Evolutionary conservation across 2,797 vertebrate genomes (phyloP).

Genomic region (Molossus alvarezi): DNA sequence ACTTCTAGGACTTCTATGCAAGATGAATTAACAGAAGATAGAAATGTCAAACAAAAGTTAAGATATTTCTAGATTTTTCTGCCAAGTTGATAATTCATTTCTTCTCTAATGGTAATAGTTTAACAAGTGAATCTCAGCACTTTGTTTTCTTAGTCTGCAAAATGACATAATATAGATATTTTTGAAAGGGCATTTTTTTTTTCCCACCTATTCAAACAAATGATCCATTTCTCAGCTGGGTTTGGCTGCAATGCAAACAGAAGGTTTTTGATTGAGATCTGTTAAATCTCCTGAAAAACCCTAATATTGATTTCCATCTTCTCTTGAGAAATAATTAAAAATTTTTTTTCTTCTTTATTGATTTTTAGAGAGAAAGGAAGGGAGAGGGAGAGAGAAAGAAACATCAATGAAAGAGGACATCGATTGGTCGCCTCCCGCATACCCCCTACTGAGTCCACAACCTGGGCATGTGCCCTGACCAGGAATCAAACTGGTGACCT

Average conservation of each 20-base stretch:
- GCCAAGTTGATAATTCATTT: background rate
- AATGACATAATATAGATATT: background rate
- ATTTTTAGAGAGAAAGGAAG: too few relatives aligned
- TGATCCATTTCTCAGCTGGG: background rate
- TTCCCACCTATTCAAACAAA: background rate
- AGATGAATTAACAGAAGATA: background rate
- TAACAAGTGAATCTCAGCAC: background rate
- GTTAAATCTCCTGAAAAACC: background rate
- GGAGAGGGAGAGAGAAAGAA: too few relatives aligned
- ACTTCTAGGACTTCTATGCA: background rate
- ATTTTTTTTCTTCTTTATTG: too few relatives aligned
- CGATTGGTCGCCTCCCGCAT: too few relatives aligned
- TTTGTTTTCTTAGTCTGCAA: conserved; percentile 11
- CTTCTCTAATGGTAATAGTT: background rate
- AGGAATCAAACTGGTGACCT: too few relatives aligned
- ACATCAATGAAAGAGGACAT: too few relatives aligned
- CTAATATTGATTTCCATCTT: too few relatives aligned
- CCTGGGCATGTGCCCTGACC: too few relatives aligned
- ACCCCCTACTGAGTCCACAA: too few relatives aligned
- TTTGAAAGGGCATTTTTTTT: background rate
- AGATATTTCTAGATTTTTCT: background rate
- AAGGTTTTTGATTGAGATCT: background rate
- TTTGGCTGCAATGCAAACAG: background rate
- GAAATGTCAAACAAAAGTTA: background rate
- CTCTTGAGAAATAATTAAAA: too few relatives aligned